Percentiles rank a stretch among this genome's conserved stretches.
These are phyloP conservation scores for Xiphias gladius DNA, from an alignment of 2,113 vertebrate species.

Conservation along the genomic window DNA sequence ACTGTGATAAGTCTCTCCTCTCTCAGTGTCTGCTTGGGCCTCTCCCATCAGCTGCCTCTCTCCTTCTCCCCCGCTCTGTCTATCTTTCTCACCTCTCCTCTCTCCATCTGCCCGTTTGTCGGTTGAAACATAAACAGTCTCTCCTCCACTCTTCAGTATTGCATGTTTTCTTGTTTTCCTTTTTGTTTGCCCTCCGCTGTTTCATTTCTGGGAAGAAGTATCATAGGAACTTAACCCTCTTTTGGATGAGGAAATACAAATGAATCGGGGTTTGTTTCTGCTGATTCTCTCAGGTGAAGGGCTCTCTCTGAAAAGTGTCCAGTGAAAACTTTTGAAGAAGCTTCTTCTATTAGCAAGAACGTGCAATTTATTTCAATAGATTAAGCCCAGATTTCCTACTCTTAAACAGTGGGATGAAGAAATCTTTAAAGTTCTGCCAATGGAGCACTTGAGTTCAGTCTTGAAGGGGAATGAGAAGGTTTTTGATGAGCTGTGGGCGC, in stretches of 20 bases:
- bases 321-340: conserved; percentile 21
- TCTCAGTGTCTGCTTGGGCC: conserved; percentile 43
- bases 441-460: no score
- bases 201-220: background rate
- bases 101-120: conserved; percentile 81
- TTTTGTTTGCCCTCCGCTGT: background rate
- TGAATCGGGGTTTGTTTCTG: background rate
- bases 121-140: conserved; percentile 4
- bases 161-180: conserved; percentile 15
- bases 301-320: conserved; percentile 7
- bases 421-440: no score
- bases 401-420: no score
- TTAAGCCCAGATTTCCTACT: no score
- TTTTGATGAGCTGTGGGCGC: no score
- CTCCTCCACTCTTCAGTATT: background rate
- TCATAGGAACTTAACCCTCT: background rate
- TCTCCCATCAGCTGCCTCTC: conserved; percentile 62
- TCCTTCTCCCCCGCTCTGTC: conserved; percentile 55
- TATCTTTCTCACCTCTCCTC: conserved; percentile 80
- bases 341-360: background rate
- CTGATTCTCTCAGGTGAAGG: background rate
- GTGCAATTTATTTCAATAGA: no score
- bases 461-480: no score
- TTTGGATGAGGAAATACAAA: background rate
- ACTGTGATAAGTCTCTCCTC: conserved; percentile 85